Evolutionary conservation across 1,140 invertebrate genomes (phyloP).

Genomic region (Atopsyche davidsoni): DNA sequence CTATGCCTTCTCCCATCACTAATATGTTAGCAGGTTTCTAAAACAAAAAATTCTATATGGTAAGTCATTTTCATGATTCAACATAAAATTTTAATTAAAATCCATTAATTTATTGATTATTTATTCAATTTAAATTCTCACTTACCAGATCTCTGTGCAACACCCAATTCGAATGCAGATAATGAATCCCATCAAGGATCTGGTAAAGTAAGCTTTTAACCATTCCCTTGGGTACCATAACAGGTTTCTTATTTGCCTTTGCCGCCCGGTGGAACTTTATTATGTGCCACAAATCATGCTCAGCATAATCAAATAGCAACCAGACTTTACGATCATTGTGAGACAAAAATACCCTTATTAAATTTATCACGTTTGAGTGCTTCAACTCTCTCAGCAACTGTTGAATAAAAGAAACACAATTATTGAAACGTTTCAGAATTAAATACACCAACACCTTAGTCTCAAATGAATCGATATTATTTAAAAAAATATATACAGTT

Average conservation of each 20-base stretch:
- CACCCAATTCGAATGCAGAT: constrained; percentile 99
- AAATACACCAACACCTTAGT: too few species aligned
- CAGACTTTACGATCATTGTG: constrained; percentile 97
- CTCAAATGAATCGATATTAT: too few species aligned
- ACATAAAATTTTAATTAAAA: not conserved
- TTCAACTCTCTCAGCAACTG: constrained; percentile 95
- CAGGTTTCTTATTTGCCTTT: constrained; percentile 95
- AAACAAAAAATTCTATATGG: constrained; percentile 6
- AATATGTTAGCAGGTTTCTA: constrained; percentile 99
- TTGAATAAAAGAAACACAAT: constrained; percentile 37
- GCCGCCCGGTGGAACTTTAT: constrained; percentile 99
- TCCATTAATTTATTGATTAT: not conserved
- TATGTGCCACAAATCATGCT: constrained; percentile 99
- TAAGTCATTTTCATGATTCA: not conserved
- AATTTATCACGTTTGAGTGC: constrained; percentile 95
- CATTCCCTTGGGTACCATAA: constrained; percentile 95
- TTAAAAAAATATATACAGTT: too few species aligned
- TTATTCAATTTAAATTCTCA: constrained; percentile 11
- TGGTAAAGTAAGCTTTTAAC: constrained; percentile 98
- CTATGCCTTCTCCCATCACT: constrained; percentile 98
- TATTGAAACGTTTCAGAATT: too few species aligned
- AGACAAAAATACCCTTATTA: constrained; percentile 96
- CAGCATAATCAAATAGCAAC: constrained; percentile 98
- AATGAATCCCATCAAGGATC: constrained; percentile 98
- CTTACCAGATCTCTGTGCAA: constrained; percentile 94